Evolutionary conservation across 35 echinoderm and acorn worm species (phyloP), one percentile per base, ranked within the genome.

Genomic region (Lytechinus variegatus): DNA sequence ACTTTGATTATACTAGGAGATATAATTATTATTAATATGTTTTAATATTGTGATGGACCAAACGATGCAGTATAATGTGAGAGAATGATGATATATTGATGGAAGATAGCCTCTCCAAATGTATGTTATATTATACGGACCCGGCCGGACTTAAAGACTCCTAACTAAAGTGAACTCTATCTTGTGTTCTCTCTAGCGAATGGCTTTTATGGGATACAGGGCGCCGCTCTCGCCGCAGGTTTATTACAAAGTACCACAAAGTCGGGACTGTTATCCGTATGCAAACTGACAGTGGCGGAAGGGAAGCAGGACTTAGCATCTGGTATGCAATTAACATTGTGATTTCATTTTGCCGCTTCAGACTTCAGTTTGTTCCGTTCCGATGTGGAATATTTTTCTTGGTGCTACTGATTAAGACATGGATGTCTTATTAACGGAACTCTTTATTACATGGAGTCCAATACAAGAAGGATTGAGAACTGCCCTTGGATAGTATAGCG

Each of bases 191-290:
- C 52, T 93, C 54, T 54, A 93, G 92, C 92, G 52, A 57, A 93
- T 57, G 54, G 92, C 92, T 55, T 93, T 93, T 27, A 93, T 93
- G 92, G 92, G 92, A 93, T 93, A 56, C 92, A 54, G 54, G 53
- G 92, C 92, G 27, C 92, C 92, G n/a, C 53, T 93, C 53, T 93
- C 92, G 10, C 54, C 92, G 92, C 92, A 93, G 54, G 92, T 93
- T 93, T 57, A 93, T 93, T 93, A 93, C 92, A 93, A 93, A 93
- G 92, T 93, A 54, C 92, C 92, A 54, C 92, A 93, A 93, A 93
- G 53, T 93, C 92, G 92, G 52, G 92, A 93, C 54, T 93, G 92
- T 93, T 93, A n/a, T 27, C 92, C 54, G 54, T 93, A 93, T 54
- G 92, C 92, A 93, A 93, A 93, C 92, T 93, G 92, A 93, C 33